Evolutionary conservation across 2,797 vertebrate genomes (phyloP).

Genomic region (Danionella dracula): DNA sequence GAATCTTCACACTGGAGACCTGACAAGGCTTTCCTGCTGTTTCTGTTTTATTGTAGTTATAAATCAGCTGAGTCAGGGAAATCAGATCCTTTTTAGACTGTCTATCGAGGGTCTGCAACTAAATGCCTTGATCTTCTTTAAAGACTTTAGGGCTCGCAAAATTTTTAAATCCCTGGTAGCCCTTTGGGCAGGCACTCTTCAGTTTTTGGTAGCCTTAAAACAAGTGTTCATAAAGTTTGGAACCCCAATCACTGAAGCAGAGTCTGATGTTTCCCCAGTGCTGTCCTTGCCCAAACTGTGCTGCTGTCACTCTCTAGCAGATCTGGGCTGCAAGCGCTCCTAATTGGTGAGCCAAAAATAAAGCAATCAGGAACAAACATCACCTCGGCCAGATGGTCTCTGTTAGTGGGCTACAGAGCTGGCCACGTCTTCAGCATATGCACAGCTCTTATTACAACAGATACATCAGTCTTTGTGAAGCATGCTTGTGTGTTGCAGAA

Average conservation of each 20-base stretch:
- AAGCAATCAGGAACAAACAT: conserved; percentile 38
- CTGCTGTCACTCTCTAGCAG: conserved; percentile 16
- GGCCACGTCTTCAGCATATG: conserved; percentile 11
- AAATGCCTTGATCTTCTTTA: no score
- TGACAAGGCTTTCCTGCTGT: background rate
- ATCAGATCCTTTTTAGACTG: background rate
- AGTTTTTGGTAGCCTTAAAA: no score
- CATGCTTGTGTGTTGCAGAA: conserved; percentile 17
- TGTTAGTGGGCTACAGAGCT: conserved; percentile 24
- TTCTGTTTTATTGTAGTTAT: background rate
- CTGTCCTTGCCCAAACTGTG: conserved; percentile 5
- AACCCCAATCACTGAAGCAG: background rate
- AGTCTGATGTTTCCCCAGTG: conserved; percentile 6
- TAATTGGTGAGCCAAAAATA: conserved; percentile 44
- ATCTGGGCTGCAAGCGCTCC: conserved; percentile 9
- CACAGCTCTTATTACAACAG: conserved; percentile 26
- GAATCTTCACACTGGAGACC: background rate
- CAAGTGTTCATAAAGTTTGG: conserved; percentile 11
- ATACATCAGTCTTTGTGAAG: conserved; percentile 23
- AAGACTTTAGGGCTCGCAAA: no score
- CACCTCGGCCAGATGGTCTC: conserved; percentile 44
- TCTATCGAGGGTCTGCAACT: no score
- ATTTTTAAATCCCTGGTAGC: no score
- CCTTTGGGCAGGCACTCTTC: no score
- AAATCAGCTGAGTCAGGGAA: background rate